Conservation (phyloP, 2,113 vertebrate species). For the Charina bottae region DNA sequence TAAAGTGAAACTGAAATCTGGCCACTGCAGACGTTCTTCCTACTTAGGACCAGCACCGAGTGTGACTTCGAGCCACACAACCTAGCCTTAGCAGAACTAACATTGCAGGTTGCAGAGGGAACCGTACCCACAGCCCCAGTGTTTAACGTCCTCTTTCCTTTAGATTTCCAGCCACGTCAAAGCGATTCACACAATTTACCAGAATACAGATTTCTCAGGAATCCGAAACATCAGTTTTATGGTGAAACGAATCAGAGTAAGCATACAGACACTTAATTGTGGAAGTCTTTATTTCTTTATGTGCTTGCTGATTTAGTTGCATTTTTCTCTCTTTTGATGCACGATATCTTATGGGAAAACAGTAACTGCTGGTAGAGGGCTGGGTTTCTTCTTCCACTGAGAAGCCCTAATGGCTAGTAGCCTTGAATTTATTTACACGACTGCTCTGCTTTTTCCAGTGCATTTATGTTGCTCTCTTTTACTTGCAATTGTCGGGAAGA, state of each 20-base stretch:
- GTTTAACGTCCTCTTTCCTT: slow-evolving; percentile 14
- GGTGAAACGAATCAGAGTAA: slow-evolving; percentile 96
- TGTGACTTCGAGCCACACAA: neutral
- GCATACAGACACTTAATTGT: slow-evolving; percentile 43
- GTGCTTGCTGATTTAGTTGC: neutral
- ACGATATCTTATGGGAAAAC: neutral
- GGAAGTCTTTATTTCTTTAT: neutral
- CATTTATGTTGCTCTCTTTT: neutral
- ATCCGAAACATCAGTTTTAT: slow-evolving; percentile 98
- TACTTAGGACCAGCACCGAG: neutral
- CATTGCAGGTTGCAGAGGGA: neutral
- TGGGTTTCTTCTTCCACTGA: neutral
- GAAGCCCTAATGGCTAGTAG: neutral
- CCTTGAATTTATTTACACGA: neutral
- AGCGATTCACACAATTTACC: slow-evolving; percentile 94
- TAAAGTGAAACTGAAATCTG: neutral
- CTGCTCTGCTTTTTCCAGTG: neutral
- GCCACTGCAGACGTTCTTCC: neutral
- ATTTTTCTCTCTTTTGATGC: neutral
- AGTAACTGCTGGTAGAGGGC: neutral
- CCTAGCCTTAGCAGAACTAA: neutral
- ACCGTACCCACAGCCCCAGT: neutral
- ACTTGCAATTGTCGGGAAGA: neutral
- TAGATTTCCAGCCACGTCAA: slow-evolving; percentile 98
- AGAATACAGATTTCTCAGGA: slow-evolving; percentile 92